Percentiles rank a stretch among this genome's conserved stretches.
phyloP scores from a whole-genome alignment of 2,113 vertebrate genomes.

The Labrus mixtus region DNA sequence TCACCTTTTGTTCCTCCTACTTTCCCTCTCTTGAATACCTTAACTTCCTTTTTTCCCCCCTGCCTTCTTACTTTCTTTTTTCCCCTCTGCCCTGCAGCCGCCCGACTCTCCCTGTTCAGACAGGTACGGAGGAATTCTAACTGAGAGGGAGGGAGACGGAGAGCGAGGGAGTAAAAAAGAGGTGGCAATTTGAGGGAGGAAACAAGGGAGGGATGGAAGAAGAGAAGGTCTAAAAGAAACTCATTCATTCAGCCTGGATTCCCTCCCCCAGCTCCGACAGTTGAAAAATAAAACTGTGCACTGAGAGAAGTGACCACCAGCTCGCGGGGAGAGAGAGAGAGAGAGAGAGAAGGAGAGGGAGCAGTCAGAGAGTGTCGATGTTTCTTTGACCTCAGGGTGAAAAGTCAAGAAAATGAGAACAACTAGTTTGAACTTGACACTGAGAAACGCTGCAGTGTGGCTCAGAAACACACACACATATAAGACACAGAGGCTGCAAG shows the following conservation, averaged over 20 bases:
- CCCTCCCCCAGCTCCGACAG: constrained; percentile 68
- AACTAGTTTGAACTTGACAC: constrained; percentile 57
- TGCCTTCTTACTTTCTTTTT: constrained; percentile 9
- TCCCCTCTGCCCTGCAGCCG: constrained; percentile 53
- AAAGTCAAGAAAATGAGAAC: constrained; percentile 14
- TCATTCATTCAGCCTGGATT: constrained; percentile 78
- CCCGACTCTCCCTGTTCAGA: constrained; percentile 75
- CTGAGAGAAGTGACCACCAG: constrained; percentile 50
- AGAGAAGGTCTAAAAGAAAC: constrained; percentile 75
- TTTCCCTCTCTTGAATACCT: constrained; percentile 33
- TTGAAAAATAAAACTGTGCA: constrained; percentile 69
- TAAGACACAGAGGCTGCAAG: constrained; percentile 31
- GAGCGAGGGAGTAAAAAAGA: constrained; percentile 62
- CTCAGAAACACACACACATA: constrained; percentile 27
- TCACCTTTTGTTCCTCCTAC: constrained; percentile 44
- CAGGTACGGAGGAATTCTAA: constrained; percentile 80
- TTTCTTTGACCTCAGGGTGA: neutral
- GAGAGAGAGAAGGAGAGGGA: neutral
- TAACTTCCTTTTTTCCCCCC: constrained; percentile 19
- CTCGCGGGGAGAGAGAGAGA: neutral
- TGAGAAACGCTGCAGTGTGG: constrained; percentile 29
- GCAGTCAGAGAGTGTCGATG: neutral
- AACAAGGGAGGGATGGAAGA: constrained; percentile 75
- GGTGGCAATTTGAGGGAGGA: constrained; percentile 82
- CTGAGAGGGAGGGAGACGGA: constrained; percentile 43